Evolutionary conservation across 37 sponge, comb jelly and placozoan species (phyloP).

Genomic region (Bolinopsis microptera): DNA sequence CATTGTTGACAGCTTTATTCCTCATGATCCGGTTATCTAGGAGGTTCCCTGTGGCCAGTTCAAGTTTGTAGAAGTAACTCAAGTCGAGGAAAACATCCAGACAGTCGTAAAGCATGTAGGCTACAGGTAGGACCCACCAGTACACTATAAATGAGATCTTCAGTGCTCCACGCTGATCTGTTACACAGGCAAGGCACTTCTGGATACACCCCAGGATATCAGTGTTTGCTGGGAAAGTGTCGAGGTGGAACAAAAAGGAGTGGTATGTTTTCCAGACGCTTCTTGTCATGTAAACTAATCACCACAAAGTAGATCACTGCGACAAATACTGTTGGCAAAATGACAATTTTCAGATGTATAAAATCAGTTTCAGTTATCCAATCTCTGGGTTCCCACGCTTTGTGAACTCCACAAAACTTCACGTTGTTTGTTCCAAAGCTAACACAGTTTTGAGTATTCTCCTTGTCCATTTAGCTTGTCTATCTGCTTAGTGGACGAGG

Average conservation of each 20-base stretch:
- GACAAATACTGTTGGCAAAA: neutral
- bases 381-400: neutral
- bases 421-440: neutral
- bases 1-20: neutral
- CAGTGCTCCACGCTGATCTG: neutral
- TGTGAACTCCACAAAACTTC: neutral
- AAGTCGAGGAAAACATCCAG: neutral
- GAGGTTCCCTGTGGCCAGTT: neutral
- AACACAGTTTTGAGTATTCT: neutral
- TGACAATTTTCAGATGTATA: neutral
- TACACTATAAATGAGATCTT: neutral
- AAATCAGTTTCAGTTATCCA: neutral
- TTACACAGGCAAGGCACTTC: neutral
- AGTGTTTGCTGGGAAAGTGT: neutral
- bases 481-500: too few species aligned
- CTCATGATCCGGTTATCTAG: neutral
- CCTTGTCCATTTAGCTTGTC: too few species aligned
- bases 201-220: neutral
- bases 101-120: slow-evolving; percentile 2
- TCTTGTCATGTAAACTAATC: neutral
- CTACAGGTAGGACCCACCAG: neutral
- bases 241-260: neutral
- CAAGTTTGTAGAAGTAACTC: slow-evolving; percentile 4
- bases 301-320: neutral
- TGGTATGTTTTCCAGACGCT: neutral